Evolutionary conservation across 1,140 invertebrate species (phyloP).

Genomic region (Heliconius melpomene): DNA sequence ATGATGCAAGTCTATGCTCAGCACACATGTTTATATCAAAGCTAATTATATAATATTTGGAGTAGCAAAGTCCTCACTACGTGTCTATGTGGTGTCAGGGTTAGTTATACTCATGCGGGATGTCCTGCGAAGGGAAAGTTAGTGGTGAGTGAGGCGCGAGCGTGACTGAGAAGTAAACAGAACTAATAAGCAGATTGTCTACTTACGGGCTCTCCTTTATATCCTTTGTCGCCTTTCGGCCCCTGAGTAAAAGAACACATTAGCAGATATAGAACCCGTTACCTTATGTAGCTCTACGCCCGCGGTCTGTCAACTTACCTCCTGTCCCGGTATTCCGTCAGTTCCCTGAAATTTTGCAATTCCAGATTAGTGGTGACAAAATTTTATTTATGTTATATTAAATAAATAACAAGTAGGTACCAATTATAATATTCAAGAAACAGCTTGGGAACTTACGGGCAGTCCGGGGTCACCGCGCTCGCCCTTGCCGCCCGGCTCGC

Average conservation of each 20-base stretch:
- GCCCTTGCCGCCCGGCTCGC: constrained; percentile 93
- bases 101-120: constrained; percentile 47
- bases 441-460: constrained; percentile 86
- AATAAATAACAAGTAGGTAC: background rate
- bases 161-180: background rate
- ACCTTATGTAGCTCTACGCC: background rate
- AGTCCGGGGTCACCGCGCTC: constrained; percentile 95
- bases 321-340: constrained; percentile 94
- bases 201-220: constrained; percentile 93
- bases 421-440: background rate
- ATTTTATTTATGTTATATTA: background rate
- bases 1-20: background rate
- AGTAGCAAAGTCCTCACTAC: background rate
- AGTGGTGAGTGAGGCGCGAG: constrained; percentile 29
- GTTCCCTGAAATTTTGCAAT: constrained; percentile 86
- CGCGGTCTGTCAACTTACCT: constrained; percentile 82
- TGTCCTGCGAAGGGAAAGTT: constrained; percentile 38
- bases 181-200: constrained; percentile 18
- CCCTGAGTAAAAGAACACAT: constrained; percentile 82
- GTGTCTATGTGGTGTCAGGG: constrained; percentile 27
- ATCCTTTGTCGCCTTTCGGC: constrained; percentile 92
- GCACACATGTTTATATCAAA: background rate
- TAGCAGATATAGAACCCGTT: constrained; percentile 30
- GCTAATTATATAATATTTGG: background rate
- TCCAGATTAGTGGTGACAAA: background rate